Conservation (phyloP, 2,797 vertebrate genomes). For the Sandelia bainsii region DNA sequence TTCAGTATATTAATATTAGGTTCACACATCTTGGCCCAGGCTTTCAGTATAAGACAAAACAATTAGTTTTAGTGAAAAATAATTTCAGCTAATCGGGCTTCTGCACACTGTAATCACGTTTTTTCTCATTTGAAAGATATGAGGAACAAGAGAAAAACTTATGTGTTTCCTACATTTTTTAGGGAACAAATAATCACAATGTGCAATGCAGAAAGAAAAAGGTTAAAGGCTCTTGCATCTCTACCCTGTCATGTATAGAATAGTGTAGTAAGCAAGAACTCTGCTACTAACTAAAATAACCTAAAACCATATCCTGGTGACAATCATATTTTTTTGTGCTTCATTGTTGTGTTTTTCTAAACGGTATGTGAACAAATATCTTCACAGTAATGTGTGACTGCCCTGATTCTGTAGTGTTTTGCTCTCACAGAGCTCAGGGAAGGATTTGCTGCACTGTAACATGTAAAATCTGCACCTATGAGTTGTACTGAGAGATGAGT, state of each 20-base stretch:
- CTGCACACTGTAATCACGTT: constrained; percentile 31
- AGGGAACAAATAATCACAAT: constrained; percentile 43
- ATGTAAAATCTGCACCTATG: constrained; percentile 54
- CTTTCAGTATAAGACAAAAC: constrained; percentile 28
- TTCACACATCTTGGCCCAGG: constrained; percentile 9
- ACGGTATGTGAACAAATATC: constrained; percentile 31
- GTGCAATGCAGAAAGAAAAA: constrained; percentile 22
- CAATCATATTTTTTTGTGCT: constrained; percentile 69
- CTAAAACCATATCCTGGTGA: constrained; percentile 61
- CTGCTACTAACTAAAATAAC: constrained; percentile 37
- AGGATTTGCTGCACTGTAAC: constrained; percentile 54
- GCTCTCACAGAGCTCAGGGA: constrained; percentile 68
- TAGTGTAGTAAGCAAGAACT: constrained; percentile 35
- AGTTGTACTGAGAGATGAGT: constrained; percentile 45
- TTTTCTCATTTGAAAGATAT: constrained; percentile 55
- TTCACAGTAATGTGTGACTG: constrained; percentile 38
- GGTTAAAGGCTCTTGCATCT: constrained; percentile 19
- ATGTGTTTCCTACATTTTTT: constrained; percentile 52
- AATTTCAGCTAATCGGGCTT: constrained; percentile 4
- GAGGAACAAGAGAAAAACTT: constrained; percentile 49
- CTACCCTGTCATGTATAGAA: constrained; percentile 41
- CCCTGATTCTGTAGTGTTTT: constrained; percentile 52
- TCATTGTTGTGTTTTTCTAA: constrained; percentile 48
- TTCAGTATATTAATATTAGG: constrained; percentile 33
- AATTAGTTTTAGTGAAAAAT: too few relatives aligned